Percentiles rank a stretch among this genome's conserved stretches.
Evolutionary conservation across 1,140 invertebrate genomes (phyloP).

Genomic region (Araneus ventricosus): DNA sequence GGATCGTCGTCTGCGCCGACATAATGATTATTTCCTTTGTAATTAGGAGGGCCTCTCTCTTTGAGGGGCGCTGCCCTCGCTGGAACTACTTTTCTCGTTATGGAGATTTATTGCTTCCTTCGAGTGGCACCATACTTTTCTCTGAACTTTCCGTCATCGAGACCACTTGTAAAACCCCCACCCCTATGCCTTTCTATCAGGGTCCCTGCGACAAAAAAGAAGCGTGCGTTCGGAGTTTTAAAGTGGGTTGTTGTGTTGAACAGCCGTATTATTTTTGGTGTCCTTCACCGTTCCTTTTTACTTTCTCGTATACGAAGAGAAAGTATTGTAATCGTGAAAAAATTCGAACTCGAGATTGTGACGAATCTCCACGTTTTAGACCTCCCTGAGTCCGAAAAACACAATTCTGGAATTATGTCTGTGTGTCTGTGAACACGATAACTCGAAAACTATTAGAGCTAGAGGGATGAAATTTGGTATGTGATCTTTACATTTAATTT

Average conservation of each 20-base stretch:
- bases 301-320: too few relatives aligned
- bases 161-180: not conserved
- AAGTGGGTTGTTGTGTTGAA: not conserved
- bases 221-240: not conserved
- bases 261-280: not conserved
- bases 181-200: not conserved
- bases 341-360: too few relatives aligned
- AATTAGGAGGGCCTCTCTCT: not conserved
- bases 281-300: not conserved
- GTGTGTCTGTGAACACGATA: too few relatives aligned
- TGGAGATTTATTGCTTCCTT: constrained; percentile 33
- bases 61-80: not conserved
- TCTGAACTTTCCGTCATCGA: not conserved
- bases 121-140: not conserved
- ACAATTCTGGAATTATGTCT: too few relatives aligned
- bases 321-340: too few relatives aligned
- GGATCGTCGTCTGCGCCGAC: not conserved
- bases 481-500: too few relatives aligned
- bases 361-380: too few relatives aligned
- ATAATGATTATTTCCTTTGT: constrained; percentile 29
- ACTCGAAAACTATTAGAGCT: too few relatives aligned
- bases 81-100: not conserved
- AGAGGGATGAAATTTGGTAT: too few relatives aligned
- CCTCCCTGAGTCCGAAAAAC: too few relatives aligned
- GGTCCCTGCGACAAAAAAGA: not conserved